phyloP scores from a whole-genome alignment of 2,797 vertebrate species.

The Etheostoma nigrum region DNA sequence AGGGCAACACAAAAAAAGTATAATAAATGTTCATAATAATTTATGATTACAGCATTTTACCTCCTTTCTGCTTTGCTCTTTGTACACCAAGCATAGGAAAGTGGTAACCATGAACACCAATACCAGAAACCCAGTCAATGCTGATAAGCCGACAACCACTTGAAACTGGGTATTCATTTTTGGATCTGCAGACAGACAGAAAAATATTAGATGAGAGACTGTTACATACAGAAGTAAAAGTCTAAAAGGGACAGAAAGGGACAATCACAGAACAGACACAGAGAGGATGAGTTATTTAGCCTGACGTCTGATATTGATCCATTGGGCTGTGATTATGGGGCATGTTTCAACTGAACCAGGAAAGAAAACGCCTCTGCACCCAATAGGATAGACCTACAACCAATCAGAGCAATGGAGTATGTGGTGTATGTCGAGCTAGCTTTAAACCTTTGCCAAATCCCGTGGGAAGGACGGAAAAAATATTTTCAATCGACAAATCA shows the following conservation, averaged over 20 bases:
- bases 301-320: too few species aligned
- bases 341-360: too few species aligned
- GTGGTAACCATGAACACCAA: conserved; percentile 45
- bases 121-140: conserved; percentile 61
- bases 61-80: conserved; percentile 24
- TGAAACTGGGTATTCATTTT: not conserved
- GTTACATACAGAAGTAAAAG: not conserved
- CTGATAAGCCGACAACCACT: conserved; percentile 52
- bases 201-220: not conserved
- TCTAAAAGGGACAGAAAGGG: not conserved
- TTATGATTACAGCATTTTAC: conserved; percentile 34
- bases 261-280: not conserved
- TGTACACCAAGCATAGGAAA: conserved; percentile 34
- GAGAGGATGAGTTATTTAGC: not conserved
- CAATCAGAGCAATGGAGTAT: too few species aligned
- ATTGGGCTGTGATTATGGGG: too few species aligned
- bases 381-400: too few species aligned
- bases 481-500: too few species aligned
- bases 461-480: too few species aligned
- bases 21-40: not conserved
- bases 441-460: too few species aligned
- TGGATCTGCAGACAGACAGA: conserved; percentile 18
- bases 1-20: not conserved
- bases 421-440: too few species aligned
- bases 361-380: too few species aligned